Evolutionary conservation across 2,888 invertebrate genomes (phyloP), one percentile per base, ranked within the genome.

Genomic region (Amorpha juglandis): DNA sequence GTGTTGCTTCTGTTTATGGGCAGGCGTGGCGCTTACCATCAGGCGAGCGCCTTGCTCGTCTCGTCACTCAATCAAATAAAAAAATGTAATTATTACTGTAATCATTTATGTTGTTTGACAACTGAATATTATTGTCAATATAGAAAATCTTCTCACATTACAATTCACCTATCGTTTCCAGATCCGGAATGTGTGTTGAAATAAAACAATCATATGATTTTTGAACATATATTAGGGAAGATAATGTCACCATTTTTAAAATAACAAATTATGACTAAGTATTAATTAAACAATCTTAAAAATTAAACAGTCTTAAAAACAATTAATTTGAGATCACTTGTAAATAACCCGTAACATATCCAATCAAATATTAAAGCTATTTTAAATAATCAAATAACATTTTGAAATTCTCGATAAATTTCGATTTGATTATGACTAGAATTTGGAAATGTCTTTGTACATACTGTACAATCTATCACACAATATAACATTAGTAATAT

Each of bases 161-260:
- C 4, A 27, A 27, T 27, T 4, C 4, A 9, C 11, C 9, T 4
- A 51, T 19, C 12, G 42, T 12, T 45, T 38, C 16, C 11, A 19
- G 42, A 21, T 42, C 35, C n/a, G 47, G 19, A 58, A 35, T 12
- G 0, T n/a, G 38, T 19, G 0, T 45, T 0, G 35, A 38, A 52
- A 81, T 75, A 71, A 84, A 87, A 86, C 78, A 73, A 68, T 45
- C 50, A 47, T 27, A 75, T 73, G n/a, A 78, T 80, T 87, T 90
- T 87, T 80, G 84, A 91, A 90, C 89, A 91, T 91, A 82, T 90
- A 91, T 89, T 90, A 82, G 88, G 91, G 91, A 92, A 92, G 89
- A 80, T 88, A 91, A 91, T 88, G 89, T 87, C 70, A 86, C 80
- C 87, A 88, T 58, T 58, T 48, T 21, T 19, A 65, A 16, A 48